These are phyloP conservation scores for Carcina quercana DNA, from an alignment of 2,888 invertebrate species.

Conservation along the genomic window DNA sequence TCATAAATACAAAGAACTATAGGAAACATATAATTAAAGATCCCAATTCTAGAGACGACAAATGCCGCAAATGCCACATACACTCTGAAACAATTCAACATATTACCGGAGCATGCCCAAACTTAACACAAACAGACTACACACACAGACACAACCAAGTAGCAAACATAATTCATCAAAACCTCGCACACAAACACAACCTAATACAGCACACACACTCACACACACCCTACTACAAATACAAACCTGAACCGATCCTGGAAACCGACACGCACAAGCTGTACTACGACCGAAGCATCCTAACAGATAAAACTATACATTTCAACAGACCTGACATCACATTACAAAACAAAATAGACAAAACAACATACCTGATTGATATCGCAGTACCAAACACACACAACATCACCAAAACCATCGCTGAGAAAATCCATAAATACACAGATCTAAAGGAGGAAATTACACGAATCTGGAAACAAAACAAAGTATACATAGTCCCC, in stretches of 20 bases:
- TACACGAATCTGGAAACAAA: too few relatives aligned
- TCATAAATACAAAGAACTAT: background rate
- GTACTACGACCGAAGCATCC: conserved; percentile 5
- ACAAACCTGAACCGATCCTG: conserved; percentile 6
- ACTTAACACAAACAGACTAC: conserved; percentile 7
- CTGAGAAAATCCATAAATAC: too few relatives aligned
- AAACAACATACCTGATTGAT: too few relatives aligned
- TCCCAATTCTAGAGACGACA: background rate
- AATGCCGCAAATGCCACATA: background rate
- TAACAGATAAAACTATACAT: background rate
- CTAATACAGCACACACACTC: background rate
- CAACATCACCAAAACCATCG: too few relatives aligned
- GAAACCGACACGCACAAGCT: conserved; percentile 4
- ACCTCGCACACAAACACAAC: conserved; percentile 6
- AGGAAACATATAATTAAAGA: background rate
- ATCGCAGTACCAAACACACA: background rate
- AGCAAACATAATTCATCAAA: conserved; percentile 11
- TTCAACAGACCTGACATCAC: background rate
- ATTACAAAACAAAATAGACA: background rate
- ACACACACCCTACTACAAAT: conserved; percentile 9
- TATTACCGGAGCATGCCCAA: conserved; percentile 10
- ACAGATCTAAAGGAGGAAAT: too few relatives aligned
- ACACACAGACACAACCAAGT: conserved; percentile 10
- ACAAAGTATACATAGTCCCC: too few relatives aligned
- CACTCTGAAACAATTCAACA: too few relatives aligned